Conservation (phyloP, 1,140 invertebrate species). For the Polypedilum vanderplanki region DNA sequence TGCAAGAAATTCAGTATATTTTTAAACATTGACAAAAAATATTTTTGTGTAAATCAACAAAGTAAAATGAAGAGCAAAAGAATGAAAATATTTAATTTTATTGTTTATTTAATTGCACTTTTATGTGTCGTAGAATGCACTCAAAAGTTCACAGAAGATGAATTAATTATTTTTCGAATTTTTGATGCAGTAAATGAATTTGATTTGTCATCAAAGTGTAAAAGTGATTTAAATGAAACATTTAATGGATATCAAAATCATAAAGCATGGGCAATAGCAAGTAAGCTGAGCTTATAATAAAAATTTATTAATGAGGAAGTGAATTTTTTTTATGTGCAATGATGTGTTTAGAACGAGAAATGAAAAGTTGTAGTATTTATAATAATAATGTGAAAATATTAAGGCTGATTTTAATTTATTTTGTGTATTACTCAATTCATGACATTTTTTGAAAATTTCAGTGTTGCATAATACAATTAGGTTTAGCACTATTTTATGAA, state of each 20-base stretch:
- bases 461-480: too few species aligned
- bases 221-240: conserved; percentile 33
- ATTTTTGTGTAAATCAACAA: neutral
- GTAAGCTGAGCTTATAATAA: conserved; percentile 31
- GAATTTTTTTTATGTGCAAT: neutral
- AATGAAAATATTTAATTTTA: neutral
- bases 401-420: too few species aligned
- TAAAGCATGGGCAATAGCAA: conserved; percentile 33
- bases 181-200: neutral
- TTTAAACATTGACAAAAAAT: neutral
- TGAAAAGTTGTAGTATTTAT: neutral
- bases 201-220: conserved; percentile 29
- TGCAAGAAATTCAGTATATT: neutral
- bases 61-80: neutral
- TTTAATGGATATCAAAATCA: conserved; percentile 32
- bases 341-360: neutral
- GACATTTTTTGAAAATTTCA: too few species aligned
- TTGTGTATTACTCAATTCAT: too few species aligned
- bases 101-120: neutral
- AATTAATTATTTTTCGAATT: neutral
- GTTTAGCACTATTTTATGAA: too few species aligned
- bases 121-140: neutral
- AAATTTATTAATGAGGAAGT: neutral
- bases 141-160: neutral
- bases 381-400: too few species aligned